Base-by-base conservation (phyloP, 1,140 invertebrate species). In the Chrysomallon squamiferum region DNA sequence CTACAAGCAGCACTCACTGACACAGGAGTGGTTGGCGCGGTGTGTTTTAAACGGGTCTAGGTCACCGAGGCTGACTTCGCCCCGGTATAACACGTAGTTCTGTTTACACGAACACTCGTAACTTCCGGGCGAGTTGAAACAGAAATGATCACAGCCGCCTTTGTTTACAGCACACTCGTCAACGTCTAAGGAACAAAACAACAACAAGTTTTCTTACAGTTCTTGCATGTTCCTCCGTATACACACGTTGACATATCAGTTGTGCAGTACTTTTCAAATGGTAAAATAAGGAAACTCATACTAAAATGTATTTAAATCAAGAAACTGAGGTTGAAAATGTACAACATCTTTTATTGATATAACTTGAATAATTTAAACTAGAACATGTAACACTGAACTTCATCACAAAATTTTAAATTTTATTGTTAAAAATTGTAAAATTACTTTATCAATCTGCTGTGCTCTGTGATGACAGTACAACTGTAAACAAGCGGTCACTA, bases 121-220 rank as follows among this genome's bases (percentile, higher is more conserved):
- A 13, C 69, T 70, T 2, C 76, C 76, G 0, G 32, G 33, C 3
- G 56, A 35, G 59, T 77, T 73, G 20, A 49, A 30, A 54, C 76
- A 77, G 7, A 41, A 22, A 13, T 69, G 54, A 18, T 67, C 58
- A 66, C 76, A 75, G n/a, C 38, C 32, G 20, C 69, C 65, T 50
- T 65, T 72, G 58, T 57, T 61, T 11, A 32, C 49, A 2, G 29
- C 47, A 64, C 76, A 77, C 27, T 77, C 76, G 54, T 75, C 58
- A 20, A 76, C 66, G 62, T 76, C 76, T 72, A 43, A 5, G 6
- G 35, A 38, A 6, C 7, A 32, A 32, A 57, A 54, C 5, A 27
- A 13, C 20, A 20, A 4, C 43, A 45, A 45, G 4, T 45, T 18
- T 45, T 18, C 43, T 18, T 4, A 13, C 15, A 45, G 43, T 13